Base-by-base conservation (phyloP, 2,113 vertebrate genomes). In the Ardeotis arabs region DNA sequence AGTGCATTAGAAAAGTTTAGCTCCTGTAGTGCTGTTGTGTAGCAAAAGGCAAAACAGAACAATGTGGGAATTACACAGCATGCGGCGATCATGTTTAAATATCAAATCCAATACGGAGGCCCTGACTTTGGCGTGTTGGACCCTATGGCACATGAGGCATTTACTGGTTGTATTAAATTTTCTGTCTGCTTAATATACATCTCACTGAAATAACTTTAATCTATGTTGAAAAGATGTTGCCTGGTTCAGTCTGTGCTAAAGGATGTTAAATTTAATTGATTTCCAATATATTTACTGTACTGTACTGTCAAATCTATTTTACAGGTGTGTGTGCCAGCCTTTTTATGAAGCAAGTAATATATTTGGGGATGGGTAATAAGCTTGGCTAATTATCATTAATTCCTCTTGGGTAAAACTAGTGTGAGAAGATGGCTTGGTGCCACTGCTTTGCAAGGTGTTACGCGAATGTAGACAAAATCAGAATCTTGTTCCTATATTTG, bases 401-500 rank as follows among this genome's bases (percentile, higher is more conserved):
- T 94, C 74, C 89, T 70, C 78, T 45, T 87, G 77, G 37, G 89
- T 85, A 94, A 94, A 95, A 76, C 81, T 69, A 85, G 81, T 82
- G 45, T 93, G 74, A 95, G 77, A 89, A 83, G 70, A 94, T 92
- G 94, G 78, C 91, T 82, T 76, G 70, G 49, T 91, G 77, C 94
- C 89, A 66, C 67, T 91, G 84, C 87, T 84, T 91, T 95, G 63
- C 74, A 96, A 95, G 81, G 93, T 87, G 84, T 76, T 95, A 85
- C 10, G 10, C 76, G 93, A 82, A 95, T 79, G 74, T 89, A 87
- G 94, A 93, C 89, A 84, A 85, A 87, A 89, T 85, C 74, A 77
- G 77, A 91, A 59, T 79, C 75, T 70, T 91, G 81, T 95, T 95
- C 89, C 94, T 96, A 77, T 91, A 89, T 93, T 96, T 92, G 75